Conservation (phyloP, 2,888 invertebrate genomes). For the Noctua fimbriata region DNA sequence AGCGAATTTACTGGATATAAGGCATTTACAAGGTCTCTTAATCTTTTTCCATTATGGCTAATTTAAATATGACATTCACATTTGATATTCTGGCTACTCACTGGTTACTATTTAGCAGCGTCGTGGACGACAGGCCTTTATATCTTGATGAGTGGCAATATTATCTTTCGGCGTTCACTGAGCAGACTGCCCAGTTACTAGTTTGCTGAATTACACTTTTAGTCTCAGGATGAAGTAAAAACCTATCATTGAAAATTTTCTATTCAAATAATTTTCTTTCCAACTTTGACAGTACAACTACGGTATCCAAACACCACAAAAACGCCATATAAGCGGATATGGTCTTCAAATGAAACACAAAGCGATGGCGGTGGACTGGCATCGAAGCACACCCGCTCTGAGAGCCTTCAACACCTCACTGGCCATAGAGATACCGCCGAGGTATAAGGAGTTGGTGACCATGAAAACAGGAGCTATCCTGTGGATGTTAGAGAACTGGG, state of each 20-base stretch:
- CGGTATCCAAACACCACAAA: conserved; percentile 64
- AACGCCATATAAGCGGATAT: conserved; percentile 74
- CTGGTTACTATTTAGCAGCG: not conserved
- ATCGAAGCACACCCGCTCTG: conserved; percentile 79
- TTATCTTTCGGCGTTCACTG: not conserved
- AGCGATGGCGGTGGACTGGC: conserved; percentile 84
- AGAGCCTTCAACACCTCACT: conserved; percentile 79
- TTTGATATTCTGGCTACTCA: no score
- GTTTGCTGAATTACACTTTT: not conserved
- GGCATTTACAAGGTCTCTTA: not conserved
- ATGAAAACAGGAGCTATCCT: conserved; percentile 86
- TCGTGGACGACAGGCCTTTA: not conserved
- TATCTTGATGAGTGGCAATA: not conserved
- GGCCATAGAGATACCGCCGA: conserved; percentile 80
- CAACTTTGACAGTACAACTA: conserved; percentile 79
- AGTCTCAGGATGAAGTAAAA: not conserved
- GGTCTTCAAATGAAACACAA: conserved; percentile 82
- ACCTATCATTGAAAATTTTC: not conserved
- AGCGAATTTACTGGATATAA: not conserved
- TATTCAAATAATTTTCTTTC: not conserved
- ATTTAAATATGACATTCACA: no score
- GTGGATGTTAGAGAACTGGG: conserved; percentile 88
- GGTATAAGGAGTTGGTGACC: conserved; percentile 81
- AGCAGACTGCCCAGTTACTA: not conserved
- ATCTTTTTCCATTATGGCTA: not conserved